Percentiles rank a stretch among this genome's conserved stretches.
phyloP scores from a whole-genome alignment of 2,113 vertebrate species.

The Cavia aperea region DNA sequence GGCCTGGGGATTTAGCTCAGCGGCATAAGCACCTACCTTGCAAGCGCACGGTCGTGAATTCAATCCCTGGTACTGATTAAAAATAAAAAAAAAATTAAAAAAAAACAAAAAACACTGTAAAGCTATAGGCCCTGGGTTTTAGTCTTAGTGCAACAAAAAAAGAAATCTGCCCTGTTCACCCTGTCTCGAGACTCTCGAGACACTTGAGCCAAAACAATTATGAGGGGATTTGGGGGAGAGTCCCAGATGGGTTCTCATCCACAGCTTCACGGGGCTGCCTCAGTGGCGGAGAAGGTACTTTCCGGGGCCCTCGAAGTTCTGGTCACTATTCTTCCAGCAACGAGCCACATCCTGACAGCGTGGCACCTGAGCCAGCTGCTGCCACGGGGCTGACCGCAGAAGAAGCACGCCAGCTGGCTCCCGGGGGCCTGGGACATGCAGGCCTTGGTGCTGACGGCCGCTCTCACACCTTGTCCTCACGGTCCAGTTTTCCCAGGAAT shows the following conservation, averaged over 20 bases:
- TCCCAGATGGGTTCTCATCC: neutral
- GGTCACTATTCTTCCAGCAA: neutral
- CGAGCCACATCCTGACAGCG: neutral
- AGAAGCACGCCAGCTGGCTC: neutral
- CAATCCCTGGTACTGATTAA: too few species aligned
- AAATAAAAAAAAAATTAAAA: too few species aligned
- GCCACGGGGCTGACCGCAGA: fast-evolving
- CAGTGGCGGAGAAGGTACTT: constrained; percentile 26
- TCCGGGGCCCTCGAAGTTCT: neutral
- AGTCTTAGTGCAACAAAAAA: neutral
- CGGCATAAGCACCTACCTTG: too few species aligned
- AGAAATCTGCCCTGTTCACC: neutral
- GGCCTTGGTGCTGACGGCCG: neutral
- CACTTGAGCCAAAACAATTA: neutral
- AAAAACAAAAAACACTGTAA: neutral
- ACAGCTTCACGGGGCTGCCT: neutral
- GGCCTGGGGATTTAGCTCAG: too few species aligned
- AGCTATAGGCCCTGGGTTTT: neutral
- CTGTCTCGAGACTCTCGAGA: neutral
- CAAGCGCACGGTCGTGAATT: too few species aligned
- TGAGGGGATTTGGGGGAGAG: fast-evolving
- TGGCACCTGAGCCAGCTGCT: neutral
- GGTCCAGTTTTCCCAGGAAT: constrained; percentile 99
- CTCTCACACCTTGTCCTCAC: constrained; percentile 85
- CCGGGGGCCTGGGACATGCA: neutral